These are phyloP conservation scores for Hyposoter didymator DNA, from an alignment of 2,888 invertebrate genomes.

Conservation along the genomic window DNA sequence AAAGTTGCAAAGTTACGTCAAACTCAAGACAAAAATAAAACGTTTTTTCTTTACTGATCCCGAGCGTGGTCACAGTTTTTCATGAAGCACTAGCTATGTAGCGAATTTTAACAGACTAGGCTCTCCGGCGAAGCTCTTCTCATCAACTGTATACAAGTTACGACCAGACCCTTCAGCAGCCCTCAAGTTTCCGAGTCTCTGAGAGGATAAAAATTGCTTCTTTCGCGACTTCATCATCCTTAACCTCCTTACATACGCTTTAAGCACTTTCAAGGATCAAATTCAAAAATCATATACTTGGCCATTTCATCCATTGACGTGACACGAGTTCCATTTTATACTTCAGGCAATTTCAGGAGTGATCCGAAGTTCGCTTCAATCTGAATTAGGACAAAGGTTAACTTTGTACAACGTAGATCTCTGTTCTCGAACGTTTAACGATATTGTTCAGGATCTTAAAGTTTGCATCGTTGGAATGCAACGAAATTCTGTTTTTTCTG, in stretches of 20 bases:
- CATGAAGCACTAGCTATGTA: neutral
- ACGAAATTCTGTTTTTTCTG: no score
- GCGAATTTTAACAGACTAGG: neutral
- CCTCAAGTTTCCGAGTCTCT: neutral
- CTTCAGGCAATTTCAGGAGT: neutral
- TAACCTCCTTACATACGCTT: neutral
- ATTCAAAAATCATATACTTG: neutral
- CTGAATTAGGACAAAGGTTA: neutral
- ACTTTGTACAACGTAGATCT: neutral
- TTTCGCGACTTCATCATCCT: neutral
- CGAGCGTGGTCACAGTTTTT: neutral
- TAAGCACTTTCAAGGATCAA: neutral
- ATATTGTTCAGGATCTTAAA: no score
- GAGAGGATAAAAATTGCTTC: neutral
- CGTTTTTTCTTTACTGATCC: neutral
- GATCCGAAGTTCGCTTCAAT: neutral
- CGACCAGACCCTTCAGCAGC: neutral
- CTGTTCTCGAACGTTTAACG: neutral
- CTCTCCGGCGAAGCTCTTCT: neutral
- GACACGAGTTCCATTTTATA: neutral
- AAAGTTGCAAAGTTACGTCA: neutral
- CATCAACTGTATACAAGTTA: neutral
- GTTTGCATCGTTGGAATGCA: no score
- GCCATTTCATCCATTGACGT: neutral
- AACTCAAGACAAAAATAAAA: neutral